Evolutionary conservation across 1,140 invertebrate genomes (phyloP).

Genomic region (Drosophila sechellia): DNA sequence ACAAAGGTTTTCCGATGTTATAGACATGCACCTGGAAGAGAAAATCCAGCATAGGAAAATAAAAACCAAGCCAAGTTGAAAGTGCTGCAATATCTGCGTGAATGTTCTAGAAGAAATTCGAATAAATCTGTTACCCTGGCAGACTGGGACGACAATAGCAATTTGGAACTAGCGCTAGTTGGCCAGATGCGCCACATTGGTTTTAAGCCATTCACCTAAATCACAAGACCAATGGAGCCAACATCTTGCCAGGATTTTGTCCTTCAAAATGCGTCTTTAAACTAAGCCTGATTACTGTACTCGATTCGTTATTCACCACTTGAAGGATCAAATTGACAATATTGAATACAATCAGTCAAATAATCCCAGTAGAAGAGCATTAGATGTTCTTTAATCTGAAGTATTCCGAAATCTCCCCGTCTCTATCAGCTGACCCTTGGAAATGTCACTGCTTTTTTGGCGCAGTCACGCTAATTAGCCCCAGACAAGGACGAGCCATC

Average conservation of each 20-base stretch:
- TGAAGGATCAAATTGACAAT: background rate
- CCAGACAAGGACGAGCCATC: conserved; percentile 61
- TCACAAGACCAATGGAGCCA: background rate
- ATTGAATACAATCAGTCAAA: background rate
- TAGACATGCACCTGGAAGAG: too few species aligned
- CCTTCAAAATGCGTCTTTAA: too few species aligned
- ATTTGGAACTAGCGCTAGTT: background rate
- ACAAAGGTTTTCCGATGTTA: too few species aligned
- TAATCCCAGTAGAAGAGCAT: conserved; percentile 2
- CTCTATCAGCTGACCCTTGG: conserved; percentile 14
- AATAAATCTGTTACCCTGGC: background rate
- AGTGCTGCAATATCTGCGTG: too few species aligned
- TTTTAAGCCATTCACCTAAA: background rate
- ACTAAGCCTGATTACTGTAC: background rate
- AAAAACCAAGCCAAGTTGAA: too few species aligned
- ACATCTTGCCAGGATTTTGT: too few species aligned
- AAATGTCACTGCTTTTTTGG: conserved; percentile 53
- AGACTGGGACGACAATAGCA: background rate
- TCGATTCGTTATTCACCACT: background rate
- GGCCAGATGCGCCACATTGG: background rate
- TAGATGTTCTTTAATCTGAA: background rate
- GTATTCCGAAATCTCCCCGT: conserved; percentile 1
- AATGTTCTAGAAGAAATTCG: too few species aligned
- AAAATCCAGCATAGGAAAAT: too few species aligned
- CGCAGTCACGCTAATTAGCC: conserved; percentile 76